These are phyloP conservation scores for Pachyrhynchus sulphureomaculatus DNA, from an alignment of 1,140 invertebrate genomes.

Conservation along the genomic window DNA sequence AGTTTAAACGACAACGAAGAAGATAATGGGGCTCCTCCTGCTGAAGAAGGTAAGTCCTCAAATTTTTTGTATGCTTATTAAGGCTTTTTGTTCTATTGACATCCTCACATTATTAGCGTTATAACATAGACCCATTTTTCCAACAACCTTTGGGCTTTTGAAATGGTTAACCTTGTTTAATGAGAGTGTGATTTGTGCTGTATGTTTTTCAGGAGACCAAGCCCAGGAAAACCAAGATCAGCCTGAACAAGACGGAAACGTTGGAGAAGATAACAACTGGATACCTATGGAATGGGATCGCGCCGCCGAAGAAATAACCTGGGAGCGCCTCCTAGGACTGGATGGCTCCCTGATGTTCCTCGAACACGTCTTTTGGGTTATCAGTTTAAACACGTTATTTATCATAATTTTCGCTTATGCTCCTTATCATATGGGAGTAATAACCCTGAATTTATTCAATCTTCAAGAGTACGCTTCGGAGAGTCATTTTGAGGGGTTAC, in stretches of 20 bases:
- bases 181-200: no score
- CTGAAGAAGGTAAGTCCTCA: slow-evolving; percentile 21
- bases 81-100: slow-evolving; percentile 41
- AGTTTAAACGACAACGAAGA: slow-evolving; percentile 36
- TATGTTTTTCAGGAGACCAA: slow-evolving; percentile 27
- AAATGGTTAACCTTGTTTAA: no score
- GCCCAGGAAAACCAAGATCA: slow-evolving; percentile 39
- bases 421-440: slow-evolving; percentile 92
- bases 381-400: slow-evolving; percentile 95
- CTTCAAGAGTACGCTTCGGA: slow-evolving; percentile 71
- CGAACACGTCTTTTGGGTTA: slow-evolving; percentile 99
- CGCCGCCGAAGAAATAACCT: slow-evolving; percentile 95
- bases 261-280: slow-evolving; percentile 91
- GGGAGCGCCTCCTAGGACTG: slow-evolving; percentile 93
- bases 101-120: no score
- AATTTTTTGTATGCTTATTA: neutral
- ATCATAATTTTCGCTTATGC: slow-evolving; percentile 94
- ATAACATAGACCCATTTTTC: no score
- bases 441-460: slow-evolving; percentile 75
- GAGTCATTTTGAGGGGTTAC: slow-evolving; percentile 87
- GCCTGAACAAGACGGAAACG: slow-evolving; percentile 52
- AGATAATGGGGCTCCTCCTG: slow-evolving; percentile 14
- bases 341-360: slow-evolving; percentile 97
- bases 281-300: slow-evolving; percentile 98
- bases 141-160: no score